Percentiles rank a stretch among this genome's conserved stretches.
These are phyloP conservation scores for Guaruba guarouba DNA, from an alignment of 2,113 vertebrate species.

Conservation along the genomic window DNA sequence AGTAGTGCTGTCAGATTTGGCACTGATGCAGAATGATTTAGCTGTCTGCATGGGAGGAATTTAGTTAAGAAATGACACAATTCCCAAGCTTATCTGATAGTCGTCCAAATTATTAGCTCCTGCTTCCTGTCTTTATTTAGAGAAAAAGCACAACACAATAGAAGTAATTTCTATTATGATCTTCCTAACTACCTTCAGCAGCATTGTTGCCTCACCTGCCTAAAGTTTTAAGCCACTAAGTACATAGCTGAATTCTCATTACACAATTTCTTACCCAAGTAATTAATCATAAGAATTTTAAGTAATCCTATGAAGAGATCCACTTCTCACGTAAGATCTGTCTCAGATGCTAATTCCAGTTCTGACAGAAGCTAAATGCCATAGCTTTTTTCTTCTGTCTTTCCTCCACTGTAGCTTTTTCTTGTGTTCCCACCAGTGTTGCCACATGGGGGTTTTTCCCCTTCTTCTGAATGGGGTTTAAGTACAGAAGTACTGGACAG, in stretches of 20 bases:
- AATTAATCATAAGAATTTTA: neutral
- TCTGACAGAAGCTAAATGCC: neutral
- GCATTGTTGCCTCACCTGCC: accelerated
- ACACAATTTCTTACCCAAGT: neutral
- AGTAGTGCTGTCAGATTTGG: neutral
- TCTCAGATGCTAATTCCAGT: neutral
- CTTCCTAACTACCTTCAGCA: neutral
- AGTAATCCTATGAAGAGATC: neutral
- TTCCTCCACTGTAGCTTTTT: neutral
- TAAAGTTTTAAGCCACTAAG: neutral
- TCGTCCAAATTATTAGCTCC: neutral
- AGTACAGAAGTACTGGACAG: neutral
- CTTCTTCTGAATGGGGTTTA: neutral
- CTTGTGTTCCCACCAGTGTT: neutral
- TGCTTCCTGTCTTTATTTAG: neutral
- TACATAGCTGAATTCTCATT: neutral
- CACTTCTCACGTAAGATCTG: neutral
- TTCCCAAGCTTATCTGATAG: neutral
- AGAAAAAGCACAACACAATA: neutral
- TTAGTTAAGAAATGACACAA: neutral
- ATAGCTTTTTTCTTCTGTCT: neutral
- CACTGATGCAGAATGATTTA: neutral
- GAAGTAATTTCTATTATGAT: neutral
- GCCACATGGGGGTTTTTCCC: accelerated
- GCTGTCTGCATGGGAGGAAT: neutral